Evolutionary conservation across 2,888 invertebrate species (phyloP), one percentile per base, ranked within the genome.

Genomic region (Lysandra coridon): DNA sequence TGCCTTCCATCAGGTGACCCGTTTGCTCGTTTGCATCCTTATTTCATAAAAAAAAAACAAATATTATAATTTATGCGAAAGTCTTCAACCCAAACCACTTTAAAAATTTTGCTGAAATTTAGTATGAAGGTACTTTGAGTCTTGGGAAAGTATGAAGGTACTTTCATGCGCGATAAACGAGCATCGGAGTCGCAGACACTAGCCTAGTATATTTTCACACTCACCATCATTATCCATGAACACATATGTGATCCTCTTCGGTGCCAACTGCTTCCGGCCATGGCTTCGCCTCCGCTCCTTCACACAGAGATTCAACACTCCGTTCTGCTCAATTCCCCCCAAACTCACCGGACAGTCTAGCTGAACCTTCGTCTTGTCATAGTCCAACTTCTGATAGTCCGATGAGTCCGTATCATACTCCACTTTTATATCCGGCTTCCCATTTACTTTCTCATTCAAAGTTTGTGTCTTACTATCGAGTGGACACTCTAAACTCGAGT

Each of bases 181-280:
- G 44, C 10, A 44, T 44, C 44, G 10, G 44, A 44, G 44, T 10
- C 12, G 49, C 49, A 49, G 49, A 2, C 49, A 49, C 49, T 10
- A 49, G 49, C 12, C 10, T 49, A 10, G 10, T 49, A 49, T 12
- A 49, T 49, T 49, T 49, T 2, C 78, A 14, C 4, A 85, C 89
- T 83, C 44, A 93, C 94, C 92, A 81, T 92, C 88, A 82, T 83
- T 85, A 79, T 93, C 90, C 12, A 86, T 80, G 37, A 84, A 88
- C 0, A 85, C 86, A 30, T 86, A 89, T 0, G 92, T 84, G n/a
- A 94, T 91, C 82, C 93, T 85, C n/a, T 92, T 80, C 0, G 94
- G 94, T 81, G 92, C 93, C 2, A 90, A 83, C 84, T 94, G 94
- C 62, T 94, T 94, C 82, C 94, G 86, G 0, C 94, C 94, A 44